Evolutionary conservation across 2,888 invertebrate species (phyloP).

Genomic region (Masnerella sp.): DNA sequence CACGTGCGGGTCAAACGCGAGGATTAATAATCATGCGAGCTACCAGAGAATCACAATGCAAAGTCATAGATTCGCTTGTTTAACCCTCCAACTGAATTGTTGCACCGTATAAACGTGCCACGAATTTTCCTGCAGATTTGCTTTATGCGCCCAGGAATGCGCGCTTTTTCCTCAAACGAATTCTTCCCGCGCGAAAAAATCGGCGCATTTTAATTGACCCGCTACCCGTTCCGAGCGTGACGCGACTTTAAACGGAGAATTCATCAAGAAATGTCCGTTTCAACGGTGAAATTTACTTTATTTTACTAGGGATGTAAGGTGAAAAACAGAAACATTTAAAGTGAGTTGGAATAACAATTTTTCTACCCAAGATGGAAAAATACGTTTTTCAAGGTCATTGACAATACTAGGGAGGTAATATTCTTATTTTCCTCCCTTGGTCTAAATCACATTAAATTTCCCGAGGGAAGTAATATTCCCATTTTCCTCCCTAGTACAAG

Average conservation of each 20-base stretch:
- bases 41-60: conserved; percentile 59
- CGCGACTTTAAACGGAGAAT: not conserved
- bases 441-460: no score
- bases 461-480: no score
- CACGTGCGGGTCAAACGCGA: conserved; percentile 51
- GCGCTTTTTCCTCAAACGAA: conserved; percentile 13
- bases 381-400: no score
- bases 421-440: no score
- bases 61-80: conserved; percentile 58
- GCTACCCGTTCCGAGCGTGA: not conserved
- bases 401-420: no score
- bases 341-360: no score
- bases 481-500: no score
- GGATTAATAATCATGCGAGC: conserved; percentile 61
- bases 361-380: no score
- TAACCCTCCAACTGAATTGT: conserved; percentile 61
- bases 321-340: no score
- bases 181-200: not conserved
- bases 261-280: not conserved
- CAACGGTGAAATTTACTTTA: no score
- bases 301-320: no score
- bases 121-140: conserved; percentile 51
- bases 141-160: conserved; percentile 36
- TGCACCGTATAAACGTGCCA: conserved; percentile 55
- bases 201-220: conserved; percentile 9